phyloP scores from a whole-genome alignment of 2,113 vertebrate species.

The Misgurnus anguillicaudatus region DNA sequence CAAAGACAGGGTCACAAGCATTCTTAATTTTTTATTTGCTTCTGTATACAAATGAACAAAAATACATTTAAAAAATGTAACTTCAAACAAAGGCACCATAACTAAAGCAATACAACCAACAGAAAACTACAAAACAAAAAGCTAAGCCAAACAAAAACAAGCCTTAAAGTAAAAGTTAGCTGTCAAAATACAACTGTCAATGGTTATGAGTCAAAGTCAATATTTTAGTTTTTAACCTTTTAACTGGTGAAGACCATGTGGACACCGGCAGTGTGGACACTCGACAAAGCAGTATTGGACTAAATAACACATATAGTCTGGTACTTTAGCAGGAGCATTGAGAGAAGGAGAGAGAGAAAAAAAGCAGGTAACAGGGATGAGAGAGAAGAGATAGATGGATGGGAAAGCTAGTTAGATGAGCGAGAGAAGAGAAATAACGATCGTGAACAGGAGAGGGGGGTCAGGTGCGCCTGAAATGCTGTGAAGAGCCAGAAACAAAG shows the following conservation, averaged over 20 bases:
- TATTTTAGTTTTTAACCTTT: not conserved
- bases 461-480: constrained; percentile 14
- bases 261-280: too few relatives aligned
- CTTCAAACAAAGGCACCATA: too few relatives aligned
- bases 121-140: not conserved
- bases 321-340: constrained; percentile 23
- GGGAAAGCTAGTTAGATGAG: constrained; percentile 25
- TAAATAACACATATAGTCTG: not conserved
- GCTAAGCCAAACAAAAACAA: not conserved
- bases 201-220: not conserved
- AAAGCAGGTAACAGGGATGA: not conserved
- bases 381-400: constrained; percentile 6
- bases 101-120: too few relatives aligned
- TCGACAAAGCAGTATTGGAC: not conserved
- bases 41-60: too few relatives aligned
- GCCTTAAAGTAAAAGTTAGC: not conserved
- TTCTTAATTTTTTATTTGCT: too few relatives aligned
- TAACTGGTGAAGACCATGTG: too few relatives aligned
- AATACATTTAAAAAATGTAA: too few relatives aligned
- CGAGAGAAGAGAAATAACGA: constrained; percentile 29
- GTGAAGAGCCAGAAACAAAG: constrained; percentile 29
- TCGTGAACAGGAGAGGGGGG: constrained; percentile 3
- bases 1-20: too few relatives aligned
- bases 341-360: constrained; percentile 5
- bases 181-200: not conserved